These are phyloP conservation scores for Stichodactyla mertensii DNA, from an alignment of 64 coral and sea anemone genomes.

Conservation along the genomic window DNA sequence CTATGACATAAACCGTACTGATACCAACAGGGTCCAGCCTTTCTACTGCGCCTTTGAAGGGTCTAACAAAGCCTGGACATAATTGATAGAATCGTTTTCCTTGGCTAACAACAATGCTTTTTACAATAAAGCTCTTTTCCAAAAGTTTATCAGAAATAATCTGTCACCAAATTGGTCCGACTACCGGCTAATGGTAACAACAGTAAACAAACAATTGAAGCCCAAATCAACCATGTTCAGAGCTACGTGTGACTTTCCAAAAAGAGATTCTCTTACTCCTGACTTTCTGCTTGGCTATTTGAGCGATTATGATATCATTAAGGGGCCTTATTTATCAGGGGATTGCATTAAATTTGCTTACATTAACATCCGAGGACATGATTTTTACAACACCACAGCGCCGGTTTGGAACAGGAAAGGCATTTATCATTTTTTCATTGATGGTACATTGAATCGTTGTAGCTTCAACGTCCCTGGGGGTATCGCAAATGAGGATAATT, in stretches of 20 bases:
- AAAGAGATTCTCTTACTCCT: not conserved
- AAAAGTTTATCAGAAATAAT: not conserved
- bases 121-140: not conserved
- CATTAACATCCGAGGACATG: conserved; percentile 9
- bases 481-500: not conserved
- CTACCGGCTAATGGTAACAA: not conserved
- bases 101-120: not conserved
- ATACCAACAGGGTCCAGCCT: not conserved
- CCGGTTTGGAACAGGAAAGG: not conserved
- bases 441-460: not conserved
- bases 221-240: not conserved
- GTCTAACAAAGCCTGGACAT: not conserved
- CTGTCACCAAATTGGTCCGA: not conserved
- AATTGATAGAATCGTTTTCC: not conserved
- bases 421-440: not conserved
- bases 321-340: not conserved
- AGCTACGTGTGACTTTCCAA: not conserved
- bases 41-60: not conserved
- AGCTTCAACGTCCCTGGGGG: not conserved
- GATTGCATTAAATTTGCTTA: not conserved
- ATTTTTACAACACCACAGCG: conserved; percentile 1
- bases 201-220: not conserved
- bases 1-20: not conserved
- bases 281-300: conserved; percentile 10
- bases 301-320: not conserved